Base-by-base conservation (phyloP, 2,888 invertebrate species). In the Drosophila birchii region DNA sequence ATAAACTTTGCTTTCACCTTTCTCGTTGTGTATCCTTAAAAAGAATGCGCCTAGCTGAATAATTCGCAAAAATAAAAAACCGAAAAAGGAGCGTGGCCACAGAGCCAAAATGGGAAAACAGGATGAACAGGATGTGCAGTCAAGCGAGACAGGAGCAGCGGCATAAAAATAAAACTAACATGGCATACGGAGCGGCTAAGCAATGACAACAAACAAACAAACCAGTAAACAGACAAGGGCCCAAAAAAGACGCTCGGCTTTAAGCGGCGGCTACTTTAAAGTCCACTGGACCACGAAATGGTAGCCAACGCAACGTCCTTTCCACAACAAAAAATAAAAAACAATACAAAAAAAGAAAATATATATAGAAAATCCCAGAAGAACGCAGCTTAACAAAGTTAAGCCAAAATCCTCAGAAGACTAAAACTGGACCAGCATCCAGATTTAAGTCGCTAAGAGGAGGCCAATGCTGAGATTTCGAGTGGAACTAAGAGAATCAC, bases 31-130 rank as follows among this genome's bases (percentile, higher is more conserved):
- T 73, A 47, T 57, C 38, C 51, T 26, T 74, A 55, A 67, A 76
- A 79, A 76, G 58, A 78, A 86, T 85, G 75, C 67, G 71, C 77
- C 87, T 80, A 80, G 78, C 85, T 81, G 78, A 88, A 87, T 80
- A 85, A 79, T 79, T 86, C 71, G 74, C 34, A 47, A 47, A 47
- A 29, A 47, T 32, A 75, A 23, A 20, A 18, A 20, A 14, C 14
- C 8, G 18, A 72, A 66, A 83, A 80, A 81, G 63, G 62, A 51
- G 23, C 67, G 36, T 58, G 68, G 72, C 83, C 76, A 70, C 75
- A 67, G 58, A 71, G 77, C 76, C 78, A 78, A 78, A 64, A 63
- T 43, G 49, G 44, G 26, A 54, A 60, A 57, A 53, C 44, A 45
- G 74, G 44, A 51, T 47, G 29, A 59, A 57, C 53, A 78, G 45